Evolutionary conservation across 2,797 vertebrate genomes (phyloP).

Genomic region (Mastacembelus armatus): DNA sequence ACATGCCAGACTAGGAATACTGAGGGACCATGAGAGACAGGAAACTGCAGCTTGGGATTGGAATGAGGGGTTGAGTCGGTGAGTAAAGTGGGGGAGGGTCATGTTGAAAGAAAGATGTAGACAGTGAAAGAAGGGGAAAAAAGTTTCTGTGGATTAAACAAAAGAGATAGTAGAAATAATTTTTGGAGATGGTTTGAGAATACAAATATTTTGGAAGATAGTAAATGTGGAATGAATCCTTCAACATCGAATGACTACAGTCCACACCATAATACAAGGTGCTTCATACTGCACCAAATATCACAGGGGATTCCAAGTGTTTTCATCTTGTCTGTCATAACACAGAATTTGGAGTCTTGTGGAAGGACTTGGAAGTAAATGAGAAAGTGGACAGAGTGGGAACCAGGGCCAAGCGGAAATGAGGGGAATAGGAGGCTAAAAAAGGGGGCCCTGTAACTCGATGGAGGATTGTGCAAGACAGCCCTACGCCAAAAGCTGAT

Average conservation of each 20-base stretch:
- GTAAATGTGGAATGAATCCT: neutral
- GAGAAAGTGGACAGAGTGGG: constrained; percentile 47
- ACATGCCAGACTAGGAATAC: constrained; percentile 31
- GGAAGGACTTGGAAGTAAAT: constrained; percentile 54
- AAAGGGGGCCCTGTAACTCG: constrained; percentile 48
- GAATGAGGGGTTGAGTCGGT: constrained; percentile 69
- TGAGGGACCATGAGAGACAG: constrained; percentile 63
- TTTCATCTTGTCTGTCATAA: constrained; percentile 16
- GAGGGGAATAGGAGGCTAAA: constrained; percentile 51
- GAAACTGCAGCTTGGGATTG: constrained; percentile 66
- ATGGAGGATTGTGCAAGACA: constrained; percentile 69
- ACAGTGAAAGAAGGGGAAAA: constrained; percentile 30
- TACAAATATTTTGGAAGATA: neutral
- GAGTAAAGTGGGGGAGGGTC: constrained; percentile 68
- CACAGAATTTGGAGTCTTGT: constrained; percentile 7
- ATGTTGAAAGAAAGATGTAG: constrained; percentile 41
- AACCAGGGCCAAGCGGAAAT: constrained; percentile 68
- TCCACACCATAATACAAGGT: neutral
- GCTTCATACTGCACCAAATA: neutral
- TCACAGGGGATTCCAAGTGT: constrained; percentile 10
- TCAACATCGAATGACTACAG: neutral
- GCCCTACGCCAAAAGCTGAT: constrained; percentile 73
- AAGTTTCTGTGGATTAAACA: neutral
- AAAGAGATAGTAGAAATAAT: neutral
- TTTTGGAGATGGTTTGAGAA: neutral